Conservation (phyloP, 2,113 vertebrate genomes). For the Morone saxatilis region DNA sequence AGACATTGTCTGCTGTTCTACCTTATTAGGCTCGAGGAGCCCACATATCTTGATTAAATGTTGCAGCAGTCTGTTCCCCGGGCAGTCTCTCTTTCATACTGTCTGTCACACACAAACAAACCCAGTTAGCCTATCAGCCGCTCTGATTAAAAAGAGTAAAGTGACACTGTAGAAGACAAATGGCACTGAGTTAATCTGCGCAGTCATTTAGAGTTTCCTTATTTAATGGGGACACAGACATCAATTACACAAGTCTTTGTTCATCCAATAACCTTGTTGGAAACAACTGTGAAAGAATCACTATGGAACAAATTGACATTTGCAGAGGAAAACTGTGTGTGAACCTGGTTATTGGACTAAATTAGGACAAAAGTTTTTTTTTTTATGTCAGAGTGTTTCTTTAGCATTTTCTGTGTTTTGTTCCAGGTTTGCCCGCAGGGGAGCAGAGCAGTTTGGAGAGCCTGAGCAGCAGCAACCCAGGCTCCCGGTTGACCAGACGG, state of each 20-base stretch:
- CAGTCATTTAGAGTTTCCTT: constrained; percentile 52
- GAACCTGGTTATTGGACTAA: neutral
- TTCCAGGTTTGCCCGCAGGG: constrained; percentile 58
- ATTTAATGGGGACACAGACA: constrained; percentile 29
- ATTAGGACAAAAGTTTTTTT: neutral
- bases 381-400: neutral
- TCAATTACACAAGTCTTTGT: constrained; percentile 16
- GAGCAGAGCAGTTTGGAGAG: constrained; percentile 73
- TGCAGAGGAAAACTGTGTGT: neutral
- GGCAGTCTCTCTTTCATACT: constrained; percentile 8
- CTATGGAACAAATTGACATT: neutral
- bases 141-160: constrained; percentile 53
- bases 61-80: constrained; percentile 12
- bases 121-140: constrained; percentile 52
- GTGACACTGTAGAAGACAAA: constrained; percentile 66
- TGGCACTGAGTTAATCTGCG: constrained; percentile 16
- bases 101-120: constrained; percentile 49
- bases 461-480: constrained; percentile 27
- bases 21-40: constrained; percentile 35
- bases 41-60: constrained; percentile 57
- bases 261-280: neutral
- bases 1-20: constrained; percentile 9
- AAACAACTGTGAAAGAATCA: neutral
- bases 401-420: neutral
- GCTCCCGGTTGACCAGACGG: constrained; percentile 64